These are phyloP conservation scores for Sitta europaea DNA, from an alignment of 2,113 vertebrate genomes.

Conservation along the genomic window DNA sequence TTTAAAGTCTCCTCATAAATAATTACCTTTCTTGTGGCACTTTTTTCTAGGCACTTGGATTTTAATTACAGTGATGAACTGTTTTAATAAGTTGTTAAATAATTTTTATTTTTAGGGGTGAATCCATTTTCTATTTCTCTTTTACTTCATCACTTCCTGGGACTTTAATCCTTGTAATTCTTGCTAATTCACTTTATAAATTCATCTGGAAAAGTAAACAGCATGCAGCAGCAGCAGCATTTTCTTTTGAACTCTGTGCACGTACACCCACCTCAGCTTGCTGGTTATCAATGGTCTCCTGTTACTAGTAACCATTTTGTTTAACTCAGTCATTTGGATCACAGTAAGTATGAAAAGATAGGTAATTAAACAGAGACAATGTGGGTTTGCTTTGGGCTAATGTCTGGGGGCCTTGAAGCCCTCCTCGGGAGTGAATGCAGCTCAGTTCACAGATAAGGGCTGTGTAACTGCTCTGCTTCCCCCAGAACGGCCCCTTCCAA, in stretches of 20 bases:
- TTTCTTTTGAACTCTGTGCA: not conserved
- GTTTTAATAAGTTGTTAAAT: slow-evolving; percentile 66
- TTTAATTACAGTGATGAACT: slow-evolving; percentile 67
- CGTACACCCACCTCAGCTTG: not conserved
- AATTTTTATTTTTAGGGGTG: slow-evolving; percentile 41
- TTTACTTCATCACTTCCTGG: not conserved
- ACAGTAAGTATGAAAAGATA: not conserved
- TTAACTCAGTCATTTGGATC: not conserved
- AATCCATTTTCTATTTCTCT: slow-evolving; percentile 10
- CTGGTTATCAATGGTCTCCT: not conserved
- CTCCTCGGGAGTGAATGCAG: not conserved
- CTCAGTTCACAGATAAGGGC: not conserved
- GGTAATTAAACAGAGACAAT: not conserved
- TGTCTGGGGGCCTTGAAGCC: not conserved
- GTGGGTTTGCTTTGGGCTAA: not conserved
- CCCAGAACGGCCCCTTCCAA: not conserved
- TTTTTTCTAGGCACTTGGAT: slow-evolving; percentile 37
- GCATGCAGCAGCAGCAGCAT: not conserved
- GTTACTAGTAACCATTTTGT: not conserved
- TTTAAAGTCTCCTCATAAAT: slow-evolving; percentile 58
- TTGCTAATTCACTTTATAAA: slow-evolving; percentile 4
- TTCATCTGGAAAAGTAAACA: not conserved
- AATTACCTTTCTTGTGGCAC: slow-evolving; percentile 54
- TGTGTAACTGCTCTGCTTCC: not conserved
- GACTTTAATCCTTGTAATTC: not conserved